A percentile compares a stretch with the other conserved stretches of the same genome.
These are phyloP conservation scores for Prunella himalayana DNA, from an alignment of 2,113 vertebrate species.

Conservation along the genomic window DNA sequence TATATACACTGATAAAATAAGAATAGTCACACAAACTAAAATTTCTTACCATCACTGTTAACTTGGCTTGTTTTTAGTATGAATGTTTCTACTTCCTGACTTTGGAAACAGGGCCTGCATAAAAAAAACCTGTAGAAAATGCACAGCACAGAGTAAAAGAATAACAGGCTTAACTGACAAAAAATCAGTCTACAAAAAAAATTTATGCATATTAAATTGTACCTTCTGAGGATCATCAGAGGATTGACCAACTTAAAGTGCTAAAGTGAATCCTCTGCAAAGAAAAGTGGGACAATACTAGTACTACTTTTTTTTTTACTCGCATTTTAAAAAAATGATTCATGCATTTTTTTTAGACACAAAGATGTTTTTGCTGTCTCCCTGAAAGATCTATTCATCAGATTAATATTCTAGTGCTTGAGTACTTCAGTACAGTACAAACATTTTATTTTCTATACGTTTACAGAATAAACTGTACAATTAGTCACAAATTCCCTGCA, in stretches of 20 bases:
- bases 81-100: background rate
- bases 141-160: background rate
- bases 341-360: background rate
- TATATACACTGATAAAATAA: background rate
- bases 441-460: background rate
- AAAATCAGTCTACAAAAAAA: background rate
- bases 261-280: background rate
- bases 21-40: background rate
- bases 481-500: background rate
- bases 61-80: background rate
- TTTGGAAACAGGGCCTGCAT: background rate
- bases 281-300: background rate
- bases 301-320: background rate
- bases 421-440: background rate
- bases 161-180: background rate
- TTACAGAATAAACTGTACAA: background rate
- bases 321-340: background rate
- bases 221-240: background rate
- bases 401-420: background rate
- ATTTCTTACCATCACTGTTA: background rate
- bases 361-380: background rate
- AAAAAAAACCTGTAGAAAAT: background rate
- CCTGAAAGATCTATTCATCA: background rate
- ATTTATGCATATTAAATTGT: background rate
- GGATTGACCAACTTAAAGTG: background rate